Evolutionary conservation across 2,113 vertebrate genomes (phyloP), one percentile per base, ranked within the genome.

Genomic region (Oryzias curvinotus): DNA sequence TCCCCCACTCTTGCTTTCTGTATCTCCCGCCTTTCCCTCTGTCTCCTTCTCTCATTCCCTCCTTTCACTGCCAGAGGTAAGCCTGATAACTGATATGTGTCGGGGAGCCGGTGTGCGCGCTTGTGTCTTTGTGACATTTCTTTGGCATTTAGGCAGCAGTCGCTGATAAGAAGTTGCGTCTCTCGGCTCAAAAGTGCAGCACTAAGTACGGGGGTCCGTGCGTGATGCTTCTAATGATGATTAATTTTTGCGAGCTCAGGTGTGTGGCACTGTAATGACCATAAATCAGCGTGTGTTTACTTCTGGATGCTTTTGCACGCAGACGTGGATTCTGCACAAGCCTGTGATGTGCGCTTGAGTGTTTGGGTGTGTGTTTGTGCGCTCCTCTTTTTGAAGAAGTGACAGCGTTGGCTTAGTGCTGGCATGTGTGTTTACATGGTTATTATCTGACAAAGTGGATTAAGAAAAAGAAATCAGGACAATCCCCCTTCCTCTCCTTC

Each of bases 1-100:
- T 36, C 36, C 36, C 36, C 36, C 36, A 36, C 36, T 36, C 83
- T 89, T 79, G 72, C 83, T 87, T 86, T 80, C 84, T 73, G 75
- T 85, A 75, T 88, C 87, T 88, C 84, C 76, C 80, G 82, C 84
- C 67, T 78, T 77, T 84, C 83, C 85, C 85, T 67, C 82, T 50
- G 62, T 77, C 87, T 89, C 86, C 78, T 71, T 85, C 78, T 73
- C 87, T 90, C 88, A 89, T 89, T 91, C 90, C 83, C 82, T 89
- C 86, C 88, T 86, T 85, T 80, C 87, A 82, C 87, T 88, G 86
- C 84, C 85, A 89, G 88, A 91, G 92, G 92, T 93, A 91, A 87
- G 91, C 83, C 90, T 87, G 88, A 83, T 84, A 87, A 88, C 87
- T 82, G 88, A 87, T 89, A 78, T 82, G 73, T 85, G 88, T 86